Evolutionary conservation across 2,797 vertebrate genomes (phyloP).

Genomic region (Synaphobranchus kaupii): DNA sequence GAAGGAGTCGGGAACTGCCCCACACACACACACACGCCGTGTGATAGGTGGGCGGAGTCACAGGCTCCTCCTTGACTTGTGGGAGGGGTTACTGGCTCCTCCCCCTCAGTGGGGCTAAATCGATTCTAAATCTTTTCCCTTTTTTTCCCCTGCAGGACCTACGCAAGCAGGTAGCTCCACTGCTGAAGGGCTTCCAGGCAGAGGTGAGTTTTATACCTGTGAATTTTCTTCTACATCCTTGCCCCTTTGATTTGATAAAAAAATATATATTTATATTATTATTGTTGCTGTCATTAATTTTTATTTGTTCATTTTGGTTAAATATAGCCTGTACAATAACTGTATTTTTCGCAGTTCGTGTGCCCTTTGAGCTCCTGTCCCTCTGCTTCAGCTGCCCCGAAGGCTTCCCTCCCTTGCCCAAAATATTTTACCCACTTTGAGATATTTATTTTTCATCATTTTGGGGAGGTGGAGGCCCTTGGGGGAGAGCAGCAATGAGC

Average conservation of each 20-base stretch:
- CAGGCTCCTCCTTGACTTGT: too few relatives aligned
- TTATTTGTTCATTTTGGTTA: too few relatives aligned
- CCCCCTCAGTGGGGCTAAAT: not conserved
- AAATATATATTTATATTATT: not conserved
- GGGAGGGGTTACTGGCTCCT: not conserved
- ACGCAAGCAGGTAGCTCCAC: slow-evolving; percentile 88
- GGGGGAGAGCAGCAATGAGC: slow-evolving; percentile 16
- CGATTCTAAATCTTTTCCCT: slow-evolving; percentile 29
- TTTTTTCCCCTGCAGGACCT: slow-evolving; percentile 72
- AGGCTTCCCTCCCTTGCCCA: not conserved
- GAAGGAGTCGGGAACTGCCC: not conserved
- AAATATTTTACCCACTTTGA: not conserved
- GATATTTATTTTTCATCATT: not conserved
- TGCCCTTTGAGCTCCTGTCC: not conserved
- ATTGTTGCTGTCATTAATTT: not conserved
- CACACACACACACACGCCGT: too few relatives aligned
- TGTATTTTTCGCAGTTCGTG: too few relatives aligned
- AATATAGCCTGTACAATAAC: too few relatives aligned
- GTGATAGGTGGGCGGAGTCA: too few relatives aligned
- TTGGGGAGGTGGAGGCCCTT: not conserved
- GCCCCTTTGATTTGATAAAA: not conserved
- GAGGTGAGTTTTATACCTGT: slow-evolving; percentile 75
- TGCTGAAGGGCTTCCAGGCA: slow-evolving; percentile 89
- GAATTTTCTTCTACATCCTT: not conserved
- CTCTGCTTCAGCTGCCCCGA: not conserved